Base-by-base conservation (phyloP, 2,797 vertebrate genomes). In the Ispidina picta region DNA sequence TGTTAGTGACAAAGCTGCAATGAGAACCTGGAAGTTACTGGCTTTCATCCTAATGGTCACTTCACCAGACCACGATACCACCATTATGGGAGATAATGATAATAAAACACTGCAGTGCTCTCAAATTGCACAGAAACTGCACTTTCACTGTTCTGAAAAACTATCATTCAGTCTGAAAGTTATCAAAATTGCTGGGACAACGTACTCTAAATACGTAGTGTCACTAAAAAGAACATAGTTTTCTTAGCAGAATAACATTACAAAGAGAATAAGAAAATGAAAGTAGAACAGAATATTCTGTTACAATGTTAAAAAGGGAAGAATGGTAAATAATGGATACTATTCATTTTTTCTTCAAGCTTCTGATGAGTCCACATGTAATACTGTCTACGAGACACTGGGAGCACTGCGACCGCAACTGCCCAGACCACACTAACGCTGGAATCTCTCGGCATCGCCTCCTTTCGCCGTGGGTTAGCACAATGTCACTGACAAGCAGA, bases 171-270 rank as follows among this genome's bases (percentile, higher is more conserved):
- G 77, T 83, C 70, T 95, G 62, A 90, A 94, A 93, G 86, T 62
- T 92, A 93, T 71, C n/a, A 90, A 94, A 97, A 94, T 91, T 74
- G 90, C 93, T 92, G 79, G 92, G 65, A 75, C 88, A 94, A 77
- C 79, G 55, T 52, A 37, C 75, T 94, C 70, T 90, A 90, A 95
- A 92, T 92, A 89, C 35, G 79, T 16, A 87, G 54, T 39, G 58
- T 65, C 44, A 82, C 18, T 86, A 46, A 4, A 3, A 93, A 94
- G 77, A 93, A 94, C 72, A 65, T 13, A 59, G 18, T 46, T 94
- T 69, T 89, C 44, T 80, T 91, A 65, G 58, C 49, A 89, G 69
- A 87, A 66, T 83, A 88, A 75, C 71, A 88, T 70, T 35, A 89
- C 70, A 90, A 82, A 94, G 93, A 64, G 39, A 81, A 39, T 12